These are phyloP conservation scores for Cinara cedri DNA, from an alignment of 2,888 invertebrate species.

Conservation along the genomic window DNA sequence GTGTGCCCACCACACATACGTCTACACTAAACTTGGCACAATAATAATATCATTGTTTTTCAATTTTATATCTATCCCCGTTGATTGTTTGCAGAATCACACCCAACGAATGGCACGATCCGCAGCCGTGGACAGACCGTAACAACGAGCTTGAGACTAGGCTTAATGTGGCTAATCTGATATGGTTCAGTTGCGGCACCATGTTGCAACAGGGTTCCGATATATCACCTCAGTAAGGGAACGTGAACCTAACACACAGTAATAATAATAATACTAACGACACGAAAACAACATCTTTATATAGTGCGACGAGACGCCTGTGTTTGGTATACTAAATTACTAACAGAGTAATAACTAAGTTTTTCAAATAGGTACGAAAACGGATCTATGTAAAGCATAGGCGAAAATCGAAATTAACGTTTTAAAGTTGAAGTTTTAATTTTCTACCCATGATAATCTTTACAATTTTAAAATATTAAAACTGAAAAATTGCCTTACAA, in stretches of 20 bases:
- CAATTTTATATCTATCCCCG: conserved; percentile 34
- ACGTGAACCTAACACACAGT: conserved; percentile 12
- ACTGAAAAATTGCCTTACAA: no score
- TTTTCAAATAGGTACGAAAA: no score
- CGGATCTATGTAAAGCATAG: no score
- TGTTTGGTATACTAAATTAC: no score
- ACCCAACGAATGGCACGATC: conserved; percentile 69
- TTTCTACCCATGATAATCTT: no score
- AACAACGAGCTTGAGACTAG: conserved; percentile 67
- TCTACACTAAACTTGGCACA: neutral
- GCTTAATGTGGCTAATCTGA: conserved; percentile 66
- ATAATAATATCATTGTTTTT: no score
- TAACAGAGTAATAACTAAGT: no score
- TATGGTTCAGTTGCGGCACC: conserved; percentile 69
- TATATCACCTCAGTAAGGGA: conserved; percentile 65
- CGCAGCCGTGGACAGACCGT: conserved; percentile 66
- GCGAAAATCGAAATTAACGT: no score
- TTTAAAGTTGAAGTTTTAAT: no score
- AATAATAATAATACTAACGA: neutral
- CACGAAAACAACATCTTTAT: no score
- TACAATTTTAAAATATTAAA: no score
- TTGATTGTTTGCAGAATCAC: conserved; percentile 64
- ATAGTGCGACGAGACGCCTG: no score
- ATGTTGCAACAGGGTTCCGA: conserved; percentile 68
- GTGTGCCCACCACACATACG: neutral